Conservation (phyloP, 2,113 vertebrate genomes). For the Rhodinocichla rosea region DNA sequence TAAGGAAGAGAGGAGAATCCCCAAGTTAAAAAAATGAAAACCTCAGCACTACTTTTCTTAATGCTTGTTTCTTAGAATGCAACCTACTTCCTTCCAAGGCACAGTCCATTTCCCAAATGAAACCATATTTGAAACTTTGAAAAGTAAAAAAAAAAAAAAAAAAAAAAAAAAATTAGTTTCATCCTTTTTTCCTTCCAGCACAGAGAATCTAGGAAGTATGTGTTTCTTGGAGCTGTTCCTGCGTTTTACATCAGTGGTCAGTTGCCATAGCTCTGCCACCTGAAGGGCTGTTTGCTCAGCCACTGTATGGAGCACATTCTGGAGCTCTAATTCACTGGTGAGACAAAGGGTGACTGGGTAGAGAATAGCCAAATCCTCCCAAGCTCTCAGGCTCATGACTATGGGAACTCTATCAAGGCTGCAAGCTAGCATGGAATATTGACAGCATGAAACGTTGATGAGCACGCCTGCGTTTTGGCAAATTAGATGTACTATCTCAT, state of each 20-base stretch:
- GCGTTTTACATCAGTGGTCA: background rate
- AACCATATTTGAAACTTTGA: background rate
- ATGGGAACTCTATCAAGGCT: background rate
- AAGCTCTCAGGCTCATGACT: background rate
- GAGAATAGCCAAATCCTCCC: background rate
- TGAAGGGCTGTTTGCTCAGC: background rate
- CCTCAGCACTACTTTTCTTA: background rate
- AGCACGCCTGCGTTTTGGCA: background rate
- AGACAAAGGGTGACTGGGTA: background rate
- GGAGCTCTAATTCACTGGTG: background rate
- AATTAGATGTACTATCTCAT: constrained; percentile 48
- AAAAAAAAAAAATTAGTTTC: rapidly evolving
- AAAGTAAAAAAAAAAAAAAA: background rate
- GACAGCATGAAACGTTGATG: constrained; percentile 27
- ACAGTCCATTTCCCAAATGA: background rate
- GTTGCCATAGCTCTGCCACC: background rate
- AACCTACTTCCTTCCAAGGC: background rate
- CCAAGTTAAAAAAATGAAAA: background rate
- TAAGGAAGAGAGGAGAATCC: background rate
- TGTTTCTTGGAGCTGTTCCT: background rate
- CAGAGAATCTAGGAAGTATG: background rate
- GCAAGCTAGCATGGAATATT: background rate
- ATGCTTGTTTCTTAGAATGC: background rate
- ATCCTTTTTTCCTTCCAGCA: background rate
- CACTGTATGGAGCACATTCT: background rate